Percentiles rank a stretch among this genome's conserved stretches.
Evolutionary conservation across 2,888 invertebrate genomes (phyloP).

Genomic region (Leptopterna dolabrata): DNA sequence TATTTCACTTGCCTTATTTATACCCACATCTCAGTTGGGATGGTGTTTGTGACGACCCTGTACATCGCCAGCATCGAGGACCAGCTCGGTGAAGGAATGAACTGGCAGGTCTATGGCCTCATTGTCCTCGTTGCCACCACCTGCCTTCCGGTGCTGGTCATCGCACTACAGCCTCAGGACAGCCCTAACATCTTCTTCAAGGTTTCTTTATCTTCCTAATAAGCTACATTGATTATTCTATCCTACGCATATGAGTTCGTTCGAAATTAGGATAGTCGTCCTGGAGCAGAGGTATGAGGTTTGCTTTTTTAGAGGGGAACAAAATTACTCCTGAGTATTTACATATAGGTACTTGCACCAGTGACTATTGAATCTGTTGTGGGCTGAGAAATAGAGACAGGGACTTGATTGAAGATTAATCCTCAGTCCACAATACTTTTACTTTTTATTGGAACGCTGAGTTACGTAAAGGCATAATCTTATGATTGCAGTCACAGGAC

Average conservation of each 20-base stretch:
- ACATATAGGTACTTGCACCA: too few relatives aligned
- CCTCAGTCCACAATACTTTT: too few relatives aligned
- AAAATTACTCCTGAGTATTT: too few relatives aligned
- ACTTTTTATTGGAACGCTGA: too few relatives aligned
- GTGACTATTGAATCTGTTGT: too few relatives aligned
- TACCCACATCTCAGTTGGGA: conserved; percentile 71
- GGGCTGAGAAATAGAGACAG: too few relatives aligned
- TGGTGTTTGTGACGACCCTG: conserved; percentile 67
- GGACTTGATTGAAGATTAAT: too few relatives aligned
- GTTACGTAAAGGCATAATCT: too few relatives aligned
- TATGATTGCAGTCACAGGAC: too few relatives aligned
- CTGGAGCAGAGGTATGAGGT: too few relatives aligned
- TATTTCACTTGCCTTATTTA: too few relatives aligned
- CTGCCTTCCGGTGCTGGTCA: conserved; percentile 69
- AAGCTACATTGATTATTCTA: neutral
- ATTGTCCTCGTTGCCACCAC: conserved; percentile 69
- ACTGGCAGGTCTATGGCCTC: conserved; percentile 65
- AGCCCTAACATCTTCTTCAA: conserved; percentile 76
- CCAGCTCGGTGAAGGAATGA: conserved; percentile 22
- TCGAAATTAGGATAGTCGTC: neutral
- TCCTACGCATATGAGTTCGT: neutral
- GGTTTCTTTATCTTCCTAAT: conserved; percentile 67
- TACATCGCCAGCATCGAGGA: conserved; percentile 52
- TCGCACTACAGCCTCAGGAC: conserved; percentile 76
- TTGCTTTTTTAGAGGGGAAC: too few relatives aligned